A percentile compares a stretch with the other conserved stretches of the same genome.
Evolutionary conservation across 2,797 vertebrate genomes (phyloP).

Genomic region (Sciaenops ocellatus): DNA sequence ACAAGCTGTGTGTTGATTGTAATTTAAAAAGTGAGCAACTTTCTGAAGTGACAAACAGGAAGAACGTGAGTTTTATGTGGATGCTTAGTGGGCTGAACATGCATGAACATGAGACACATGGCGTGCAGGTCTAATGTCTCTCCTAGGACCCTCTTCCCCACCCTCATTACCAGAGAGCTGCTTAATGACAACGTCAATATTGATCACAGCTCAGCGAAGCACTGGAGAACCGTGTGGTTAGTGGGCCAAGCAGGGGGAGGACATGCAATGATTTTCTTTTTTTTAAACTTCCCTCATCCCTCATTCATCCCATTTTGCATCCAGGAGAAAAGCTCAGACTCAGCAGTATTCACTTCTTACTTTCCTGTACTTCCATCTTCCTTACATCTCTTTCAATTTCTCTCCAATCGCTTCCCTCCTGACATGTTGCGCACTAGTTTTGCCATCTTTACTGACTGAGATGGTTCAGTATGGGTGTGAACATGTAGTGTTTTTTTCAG

Average conservation of each 20-base stretch:
- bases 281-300: conserved; percentile 67
- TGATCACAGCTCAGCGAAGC: conserved; percentile 80
- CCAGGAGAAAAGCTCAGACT: conserved; percentile 61
- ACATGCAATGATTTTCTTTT: conserved; percentile 68
- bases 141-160: conserved; percentile 72
- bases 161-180: conserved; percentile 82
- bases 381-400: conserved; percentile 64
- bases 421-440: conserved; percentile 8
- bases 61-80: conserved; percentile 34
- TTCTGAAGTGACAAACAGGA: conserved; percentile 39
- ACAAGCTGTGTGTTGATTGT: conserved; percentile 36
- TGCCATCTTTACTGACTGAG: conserved; percentile 37
- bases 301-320: conserved; percentile 73
- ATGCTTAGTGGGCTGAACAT: conserved; percentile 55
- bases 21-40: conserved; percentile 61
- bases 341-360: conserved; percentile 63
- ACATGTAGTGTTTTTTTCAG: conserved; percentile 45
- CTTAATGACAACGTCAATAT: conserved; percentile 85
- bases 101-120: conserved; percentile 58
- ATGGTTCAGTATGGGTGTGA: conserved; percentile 35
- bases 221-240: conserved; percentile 70
- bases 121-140: conserved; percentile 73
- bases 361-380: conserved; percentile 55
- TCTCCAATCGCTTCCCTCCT: conserved; percentile 43
- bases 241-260: conserved; percentile 59